Conservation (phyloP, 92 coral and sea anemone species). For the Actinostola sp. region DNA sequence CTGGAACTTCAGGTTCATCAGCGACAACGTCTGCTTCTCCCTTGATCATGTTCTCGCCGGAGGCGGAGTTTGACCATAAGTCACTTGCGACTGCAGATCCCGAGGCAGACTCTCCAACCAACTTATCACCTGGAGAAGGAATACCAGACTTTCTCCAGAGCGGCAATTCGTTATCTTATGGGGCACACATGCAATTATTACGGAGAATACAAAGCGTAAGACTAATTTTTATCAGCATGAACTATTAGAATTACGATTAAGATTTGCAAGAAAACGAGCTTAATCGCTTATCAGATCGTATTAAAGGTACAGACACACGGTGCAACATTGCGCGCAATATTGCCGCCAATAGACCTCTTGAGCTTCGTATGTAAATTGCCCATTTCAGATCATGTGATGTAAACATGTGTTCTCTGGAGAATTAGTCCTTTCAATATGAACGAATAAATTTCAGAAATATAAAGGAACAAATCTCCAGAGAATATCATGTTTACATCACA, state of each 20-base stretch:
- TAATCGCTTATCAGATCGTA: not conserved
- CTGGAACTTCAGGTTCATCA: constrained; percentile 37
- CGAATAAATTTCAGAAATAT: too few species aligned
- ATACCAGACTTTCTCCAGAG: constrained; percentile 64
- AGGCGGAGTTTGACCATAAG: constrained; percentile 54
- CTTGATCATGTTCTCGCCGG: constrained; percentile 61
- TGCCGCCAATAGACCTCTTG: too few species aligned
- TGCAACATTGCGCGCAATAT: too few species aligned
- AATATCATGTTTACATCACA: too few species aligned
- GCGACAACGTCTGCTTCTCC: constrained; percentile 64
- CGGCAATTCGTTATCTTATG: constrained; percentile 37
- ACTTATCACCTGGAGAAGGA: constrained; percentile 58
- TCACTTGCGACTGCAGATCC: constrained; percentile 51
- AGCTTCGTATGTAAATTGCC: too few species aligned
- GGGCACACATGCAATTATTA: constrained; percentile 23
- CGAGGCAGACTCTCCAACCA: constrained; percentile 54
- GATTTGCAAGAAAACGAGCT: not conserved
- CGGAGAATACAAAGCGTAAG: constrained; percentile 34
- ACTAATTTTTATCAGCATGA: constrained; percentile 1
- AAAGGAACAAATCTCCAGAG: too few species aligned
- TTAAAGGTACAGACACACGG: too few species aligned
- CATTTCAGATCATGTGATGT: too few species aligned
- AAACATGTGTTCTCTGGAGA: too few species aligned
- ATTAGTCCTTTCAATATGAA: too few species aligned
- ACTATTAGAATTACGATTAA: not conserved